Conservation (phyloP, 35 echinoderm and acorn worm species). For the Hemicentrotus pulcherrimus region DNA sequence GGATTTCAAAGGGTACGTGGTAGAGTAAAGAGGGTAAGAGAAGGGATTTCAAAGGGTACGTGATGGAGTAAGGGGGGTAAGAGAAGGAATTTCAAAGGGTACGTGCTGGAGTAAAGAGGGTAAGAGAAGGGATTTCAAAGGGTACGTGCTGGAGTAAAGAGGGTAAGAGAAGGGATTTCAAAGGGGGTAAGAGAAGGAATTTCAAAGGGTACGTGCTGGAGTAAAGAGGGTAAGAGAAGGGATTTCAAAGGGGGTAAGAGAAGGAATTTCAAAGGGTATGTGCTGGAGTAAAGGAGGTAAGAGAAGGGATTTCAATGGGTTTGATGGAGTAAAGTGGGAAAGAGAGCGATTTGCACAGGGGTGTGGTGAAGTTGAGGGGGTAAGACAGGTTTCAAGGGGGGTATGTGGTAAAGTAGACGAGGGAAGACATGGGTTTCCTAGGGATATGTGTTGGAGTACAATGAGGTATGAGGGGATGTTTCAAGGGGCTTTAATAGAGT, state of each 20-base stretch:
- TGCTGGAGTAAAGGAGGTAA: no score
- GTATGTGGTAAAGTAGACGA: no score
- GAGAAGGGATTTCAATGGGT: no score
- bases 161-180: conserved; percentile 58
- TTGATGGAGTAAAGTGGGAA: no score
- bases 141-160: no score
- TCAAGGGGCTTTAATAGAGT: no score
- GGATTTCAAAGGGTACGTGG: neutral
- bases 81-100: neutral
- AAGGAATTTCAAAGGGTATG: neutral
- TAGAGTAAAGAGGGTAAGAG: neutral
- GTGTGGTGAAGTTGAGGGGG: conserved; percentile 71
- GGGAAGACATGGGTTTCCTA: no score
- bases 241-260: neutral
- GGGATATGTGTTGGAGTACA: no score
- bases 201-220: conserved; percentile 57
- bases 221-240: no score
- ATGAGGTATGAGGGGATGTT: no score
- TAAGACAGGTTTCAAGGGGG: neutral
- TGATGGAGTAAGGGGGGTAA: no score
- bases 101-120: no score
- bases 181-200: conserved; percentile 44
- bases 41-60: neutral
- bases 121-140: neutral
- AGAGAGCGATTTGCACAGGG: neutral